Base-by-base conservation (phyloP, 2,888 invertebrate genomes). In the Thera britannica region DNA sequence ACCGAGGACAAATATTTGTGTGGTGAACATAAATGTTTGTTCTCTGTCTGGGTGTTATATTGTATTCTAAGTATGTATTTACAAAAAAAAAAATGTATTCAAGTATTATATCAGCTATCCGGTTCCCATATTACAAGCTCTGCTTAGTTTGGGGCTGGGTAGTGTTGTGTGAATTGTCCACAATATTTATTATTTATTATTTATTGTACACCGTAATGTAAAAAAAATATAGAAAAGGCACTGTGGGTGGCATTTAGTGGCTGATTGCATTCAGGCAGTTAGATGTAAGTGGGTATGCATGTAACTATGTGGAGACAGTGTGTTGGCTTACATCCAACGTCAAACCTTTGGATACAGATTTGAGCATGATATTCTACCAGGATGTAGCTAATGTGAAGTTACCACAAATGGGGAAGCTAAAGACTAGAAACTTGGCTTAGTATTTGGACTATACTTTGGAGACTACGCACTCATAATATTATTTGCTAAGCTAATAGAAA, bases 291-390 rank as follows among this genome's bases (percentile, higher is more conserved):
- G 52, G 49, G 35, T 58, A 67, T 67, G 58, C 62, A 67, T 58
- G 58, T 58, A 62, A 62, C 62, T 62, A 41, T 38, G 56, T 49
- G 58, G 55, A 58, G 52, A 11, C 55, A 55, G 36, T 55, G 54
- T 58, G 49, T 62, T 67, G 67, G 67, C 67, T 58, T 67, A 67
- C 54, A 62, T 67, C 67, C 67, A 67, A 62, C 62, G 38, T 67
- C 62, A 67, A 67, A 54, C 49, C 49, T 62, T 62, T 58, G 58
- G 62, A 48, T 67, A 62, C 52, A 52, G 57, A 57, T 57, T 57
- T 57, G 57, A 57, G 57, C 36, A 61, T 52, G 51, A 54, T 62
- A 52, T 58, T 48, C 66, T 58, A 46, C 23, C 58, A 52, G 52
- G 52, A 52, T 58, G 52, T 35, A 57, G 61, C 44, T 61, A 57